phyloP scores from a whole-genome alignment of 1,140 invertebrate genomes.

The Aphelinus atriplicis region DNA sequence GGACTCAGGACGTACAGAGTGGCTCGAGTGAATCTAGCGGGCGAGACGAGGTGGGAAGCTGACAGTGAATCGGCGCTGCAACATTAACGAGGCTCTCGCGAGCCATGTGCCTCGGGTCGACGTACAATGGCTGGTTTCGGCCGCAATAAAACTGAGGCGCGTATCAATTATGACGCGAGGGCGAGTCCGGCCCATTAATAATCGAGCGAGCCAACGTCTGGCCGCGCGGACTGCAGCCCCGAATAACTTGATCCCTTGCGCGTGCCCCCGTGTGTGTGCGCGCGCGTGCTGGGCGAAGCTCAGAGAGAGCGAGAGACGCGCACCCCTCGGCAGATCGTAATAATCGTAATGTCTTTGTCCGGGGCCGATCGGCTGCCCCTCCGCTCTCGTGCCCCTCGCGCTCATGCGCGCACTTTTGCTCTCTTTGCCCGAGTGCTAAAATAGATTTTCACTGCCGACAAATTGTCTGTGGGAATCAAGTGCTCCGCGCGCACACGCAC shows the following conservation, averaged over 20 bases:
- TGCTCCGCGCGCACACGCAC: background rate
- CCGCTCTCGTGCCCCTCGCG: slow-evolving; percentile 15
- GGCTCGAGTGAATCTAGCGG: too few relatives aligned
- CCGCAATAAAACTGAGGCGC: slow-evolving; percentile 24
- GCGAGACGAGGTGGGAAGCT: slow-evolving; percentile 5
- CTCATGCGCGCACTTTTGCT: background rate
- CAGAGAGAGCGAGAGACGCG: slow-evolving; percentile 32
- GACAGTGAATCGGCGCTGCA: slow-evolving; percentile 27
- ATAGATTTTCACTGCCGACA: slow-evolving; percentile 57
- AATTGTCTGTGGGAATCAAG: slow-evolving; percentile 48
- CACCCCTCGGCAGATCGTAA: slow-evolving; percentile 56
- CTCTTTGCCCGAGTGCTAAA: slow-evolving; percentile 43
- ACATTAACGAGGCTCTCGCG: slow-evolving; percentile 5
- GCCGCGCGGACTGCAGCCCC: slow-evolving; percentile 51
- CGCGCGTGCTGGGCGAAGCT: background rate
- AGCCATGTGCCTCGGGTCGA: too few relatives aligned
- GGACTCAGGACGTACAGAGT: too few relatives aligned
- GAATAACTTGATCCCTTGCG: slow-evolving; percentile 57
- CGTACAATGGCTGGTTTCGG: background rate
- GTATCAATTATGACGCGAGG: slow-evolving; percentile 57
- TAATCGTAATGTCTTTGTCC: slow-evolving; percentile 66
- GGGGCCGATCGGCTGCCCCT: slow-evolving; percentile 43
- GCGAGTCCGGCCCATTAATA: slow-evolving; percentile 59
- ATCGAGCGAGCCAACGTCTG: slow-evolving; percentile 59
- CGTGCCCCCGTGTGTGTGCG: slow-evolving; percentile 1